Base-by-base conservation (phyloP, 2,797 vertebrate genomes). In the Gallinago nigripennis region DNA sequence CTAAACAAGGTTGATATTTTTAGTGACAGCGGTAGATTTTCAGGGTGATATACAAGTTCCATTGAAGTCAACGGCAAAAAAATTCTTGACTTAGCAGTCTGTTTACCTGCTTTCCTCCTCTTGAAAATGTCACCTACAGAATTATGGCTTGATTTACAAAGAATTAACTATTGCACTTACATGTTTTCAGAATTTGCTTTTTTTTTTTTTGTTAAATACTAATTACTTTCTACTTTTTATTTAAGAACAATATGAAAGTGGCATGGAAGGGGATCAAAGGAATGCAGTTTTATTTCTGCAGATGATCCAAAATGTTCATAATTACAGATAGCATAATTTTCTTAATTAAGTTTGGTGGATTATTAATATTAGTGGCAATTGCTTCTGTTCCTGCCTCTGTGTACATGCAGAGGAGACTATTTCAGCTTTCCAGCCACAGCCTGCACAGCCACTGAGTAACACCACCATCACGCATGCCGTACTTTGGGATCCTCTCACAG, bases 241-340 rank as follows among this genome's bases (percentile, higher is more conserved):
- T 85, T 82, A 94, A 88, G 48, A 91, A 53, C 16, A 63, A 35
- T 24, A 78, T 16, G 27, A 45, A 89, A 91, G 65, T 41, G 27
- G 25, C 56, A 71, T 28, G 69, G 85, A 90, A 94, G 28, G 82
- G 41, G 87, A 94, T 94, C 85, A 92, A 96, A 91, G 64, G 31
- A 51, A 87, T 20, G 56, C 12, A 66, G 41, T 46, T 91, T 84
- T 54, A 75, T 48, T 94, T 91, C 85, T 94, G 76, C n/a, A 92
- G 85, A 73, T 69, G 82, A 86, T 43, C 30, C 68, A 10, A 80
- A 53, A 41, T 54, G 41, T 92, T 83, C 2, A 4, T 86, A 95
- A 95, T 94, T 94, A 91, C 57, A 91, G 77, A 86, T 58, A 78
- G 72, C 1, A 7, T 65, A 50, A 90, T 92, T 90, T 92, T 90